phyloP scores from a whole-genome alignment of 2,888 invertebrate species.

The Tiliacea aurago region DNA sequence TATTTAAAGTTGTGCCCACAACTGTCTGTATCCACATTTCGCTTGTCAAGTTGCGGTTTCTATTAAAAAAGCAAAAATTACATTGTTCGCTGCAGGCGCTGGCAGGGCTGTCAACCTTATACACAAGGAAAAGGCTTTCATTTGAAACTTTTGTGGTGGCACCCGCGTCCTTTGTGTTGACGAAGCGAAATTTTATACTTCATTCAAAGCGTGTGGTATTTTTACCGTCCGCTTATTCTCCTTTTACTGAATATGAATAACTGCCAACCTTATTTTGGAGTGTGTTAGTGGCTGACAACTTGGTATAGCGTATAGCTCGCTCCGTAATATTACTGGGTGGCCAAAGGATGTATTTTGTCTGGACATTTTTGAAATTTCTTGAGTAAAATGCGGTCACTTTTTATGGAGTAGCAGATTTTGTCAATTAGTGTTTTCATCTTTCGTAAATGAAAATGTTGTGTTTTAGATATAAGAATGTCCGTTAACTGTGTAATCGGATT shows the following conservation, averaged over 20 bases:
- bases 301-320: constrained; percentile 32
- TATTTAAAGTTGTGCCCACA: constrained; percentile 66
- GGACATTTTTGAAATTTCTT: constrained; percentile 41
- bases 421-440: constrained; percentile 4
- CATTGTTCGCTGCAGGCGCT: constrained; percentile 72
- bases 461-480: not conserved
- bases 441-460: not conserved
- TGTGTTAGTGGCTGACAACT: constrained; percentile 61
- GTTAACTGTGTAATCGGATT: not conserved
- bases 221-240: constrained; percentile 61
- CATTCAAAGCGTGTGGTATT: constrained; percentile 67
- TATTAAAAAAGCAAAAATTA: constrained; percentile 77
- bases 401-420: constrained; percentile 9
- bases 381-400: constrained; percentile 24
- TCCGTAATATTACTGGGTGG: constrained; percentile 47
- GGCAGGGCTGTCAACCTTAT: constrained; percentile 71
- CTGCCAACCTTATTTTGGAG: constrained; percentile 63
- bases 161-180: constrained; percentile 71
- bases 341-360: constrained; percentile 36
- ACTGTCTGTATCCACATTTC: constrained; percentile 68
- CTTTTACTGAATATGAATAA: constrained; percentile 61
- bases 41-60: constrained; percentile 71
- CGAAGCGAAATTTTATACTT: constrained; percentile 72
- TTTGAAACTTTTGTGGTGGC: constrained; percentile 72
- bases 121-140: constrained; percentile 68